Conservation (phyloP, 2,888 invertebrate genomes). For the Trypoxylon attenuatum region DNA sequence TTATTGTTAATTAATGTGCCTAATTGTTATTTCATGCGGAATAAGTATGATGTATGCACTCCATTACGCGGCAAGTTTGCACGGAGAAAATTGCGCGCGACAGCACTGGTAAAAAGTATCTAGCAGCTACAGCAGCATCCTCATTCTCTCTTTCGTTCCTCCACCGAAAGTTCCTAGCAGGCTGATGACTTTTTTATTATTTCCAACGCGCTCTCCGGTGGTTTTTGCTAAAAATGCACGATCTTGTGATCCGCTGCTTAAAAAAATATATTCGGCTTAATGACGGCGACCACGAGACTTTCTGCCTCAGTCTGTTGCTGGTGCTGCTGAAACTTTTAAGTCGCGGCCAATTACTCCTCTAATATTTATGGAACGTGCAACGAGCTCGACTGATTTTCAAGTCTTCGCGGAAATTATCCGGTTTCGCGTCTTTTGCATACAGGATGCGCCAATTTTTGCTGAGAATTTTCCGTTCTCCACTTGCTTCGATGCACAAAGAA, state of each 20-base stretch:
- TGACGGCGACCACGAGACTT: not conserved
- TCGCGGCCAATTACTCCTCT: not conserved
- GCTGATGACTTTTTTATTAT: constrained; percentile 23
- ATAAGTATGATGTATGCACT: constrained; percentile 37
- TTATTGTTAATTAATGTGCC: constrained; percentile 54
- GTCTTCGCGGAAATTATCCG: too few relatives aligned
- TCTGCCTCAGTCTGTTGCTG: too few relatives aligned
- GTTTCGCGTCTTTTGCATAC: too few relatives aligned
- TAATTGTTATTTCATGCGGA: constrained; percentile 47
- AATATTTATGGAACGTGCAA: not conserved
- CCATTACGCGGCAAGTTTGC: constrained; percentile 35
- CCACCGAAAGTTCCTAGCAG: not conserved
- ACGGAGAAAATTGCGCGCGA: constrained; percentile 24
- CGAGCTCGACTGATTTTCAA: not conserved
- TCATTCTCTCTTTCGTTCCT: constrained; percentile 9
- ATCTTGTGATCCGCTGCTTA: not conserved
- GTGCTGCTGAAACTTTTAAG: not conserved
- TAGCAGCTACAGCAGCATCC: too few relatives aligned
- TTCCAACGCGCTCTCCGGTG: not conserved
- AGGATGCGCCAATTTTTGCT: too few relatives aligned
- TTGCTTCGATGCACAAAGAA: too few relatives aligned
- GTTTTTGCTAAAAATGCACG: not conserved
- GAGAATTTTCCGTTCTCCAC: too few relatives aligned
- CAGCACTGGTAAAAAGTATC: constrained; percentile 26
- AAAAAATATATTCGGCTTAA: not conserved